phyloP scores from a whole-genome alignment of 2,888 invertebrate genomes.

The Rhaphigaster nebulosa region DNA sequence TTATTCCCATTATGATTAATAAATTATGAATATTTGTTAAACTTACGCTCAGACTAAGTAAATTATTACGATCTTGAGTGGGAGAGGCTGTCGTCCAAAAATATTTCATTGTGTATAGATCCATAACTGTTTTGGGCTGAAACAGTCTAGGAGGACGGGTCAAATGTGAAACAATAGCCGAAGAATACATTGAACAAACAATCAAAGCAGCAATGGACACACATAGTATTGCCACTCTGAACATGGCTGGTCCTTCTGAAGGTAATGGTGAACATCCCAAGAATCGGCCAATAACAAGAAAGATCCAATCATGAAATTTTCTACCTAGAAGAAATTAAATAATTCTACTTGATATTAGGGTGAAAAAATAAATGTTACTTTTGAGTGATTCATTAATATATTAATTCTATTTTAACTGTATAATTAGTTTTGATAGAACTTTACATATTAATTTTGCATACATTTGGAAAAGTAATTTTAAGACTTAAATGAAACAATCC shows the following conservation, averaged over 20 bases:
- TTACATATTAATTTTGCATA: no score
- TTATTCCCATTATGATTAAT: not conserved
- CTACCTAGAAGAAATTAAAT: not conserved
- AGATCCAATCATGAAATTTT: conserved; percentile 26
- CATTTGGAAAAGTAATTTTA: no score
- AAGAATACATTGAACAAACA: conserved; percentile 34
- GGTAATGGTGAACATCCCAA: conserved; percentile 2
- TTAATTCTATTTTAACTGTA: no score
- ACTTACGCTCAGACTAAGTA: not conserved
- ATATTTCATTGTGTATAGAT: conserved; percentile 10
- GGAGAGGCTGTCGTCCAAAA: conserved; percentile 11
- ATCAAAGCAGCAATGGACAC: conserved; percentile 50
- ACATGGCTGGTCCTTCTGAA: not conserved
- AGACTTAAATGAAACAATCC: no score
- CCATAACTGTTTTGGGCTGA: not conserved
- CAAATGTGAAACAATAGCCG: conserved; percentile 47
- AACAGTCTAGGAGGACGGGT: not conserved
- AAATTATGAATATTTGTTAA: not conserved
- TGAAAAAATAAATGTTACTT: not conserved
- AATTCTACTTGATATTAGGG: not conserved
- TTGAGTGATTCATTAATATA: not conserved
- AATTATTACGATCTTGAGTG: not conserved
- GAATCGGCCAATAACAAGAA: conserved; percentile 48
- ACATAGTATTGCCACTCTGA: not conserved
- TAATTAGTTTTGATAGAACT: no score